These are phyloP conservation scores for Apotomis turbidana DNA, from an alignment of 2,888 invertebrate genomes.

Conservation along the genomic window DNA sequence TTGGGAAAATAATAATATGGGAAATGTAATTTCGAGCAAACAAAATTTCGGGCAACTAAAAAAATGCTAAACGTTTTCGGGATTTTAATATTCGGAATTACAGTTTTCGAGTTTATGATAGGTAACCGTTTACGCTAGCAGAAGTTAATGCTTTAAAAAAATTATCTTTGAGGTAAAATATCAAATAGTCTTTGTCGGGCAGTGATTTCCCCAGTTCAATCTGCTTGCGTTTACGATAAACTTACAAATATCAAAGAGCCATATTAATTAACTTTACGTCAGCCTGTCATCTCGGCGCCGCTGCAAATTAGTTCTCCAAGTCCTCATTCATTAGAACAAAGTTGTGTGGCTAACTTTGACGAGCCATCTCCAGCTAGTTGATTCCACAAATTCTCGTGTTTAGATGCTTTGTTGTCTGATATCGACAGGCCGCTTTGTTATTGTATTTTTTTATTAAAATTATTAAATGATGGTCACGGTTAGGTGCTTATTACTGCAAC, in stretches of 20 bases:
- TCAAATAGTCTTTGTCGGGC: too few species aligned
- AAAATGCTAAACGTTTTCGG: too few species aligned
- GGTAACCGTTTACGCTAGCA: too few species aligned
- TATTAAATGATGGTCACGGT: too few species aligned
- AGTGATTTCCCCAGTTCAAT: not conserved
- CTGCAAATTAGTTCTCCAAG: slow-evolving; percentile 69
- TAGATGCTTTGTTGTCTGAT: slow-evolving; percentile 13
- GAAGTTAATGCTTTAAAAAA: too few species aligned
- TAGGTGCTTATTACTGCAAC: too few species aligned
- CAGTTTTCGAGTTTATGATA: too few species aligned
- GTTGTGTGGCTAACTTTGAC: slow-evolving; percentile 63
- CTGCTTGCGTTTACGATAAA: slow-evolving; percentile 38
- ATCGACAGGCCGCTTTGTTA: not conserved
- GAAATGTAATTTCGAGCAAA: too few species aligned
- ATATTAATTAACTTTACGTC: slow-evolving; percentile 58
- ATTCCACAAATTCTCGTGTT: slow-evolving; percentile 43
- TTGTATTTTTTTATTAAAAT: not conserved
- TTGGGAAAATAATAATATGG: too few species aligned
- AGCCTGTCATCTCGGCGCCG: slow-evolving; percentile 58
- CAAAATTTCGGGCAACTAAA: too few species aligned
- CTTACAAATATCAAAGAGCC: slow-evolving; percentile 44
- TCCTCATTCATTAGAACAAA: slow-evolving; percentile 69
- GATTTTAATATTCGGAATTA: too few species aligned
- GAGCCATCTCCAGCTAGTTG: slow-evolving; percentile 45
- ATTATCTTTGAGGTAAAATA: too few species aligned